Percentiles rank a stretch among this genome's conserved stretches.
Conservation (phyloP, 2,113 vertebrate species). For the Thunnus thynnus region DNA sequence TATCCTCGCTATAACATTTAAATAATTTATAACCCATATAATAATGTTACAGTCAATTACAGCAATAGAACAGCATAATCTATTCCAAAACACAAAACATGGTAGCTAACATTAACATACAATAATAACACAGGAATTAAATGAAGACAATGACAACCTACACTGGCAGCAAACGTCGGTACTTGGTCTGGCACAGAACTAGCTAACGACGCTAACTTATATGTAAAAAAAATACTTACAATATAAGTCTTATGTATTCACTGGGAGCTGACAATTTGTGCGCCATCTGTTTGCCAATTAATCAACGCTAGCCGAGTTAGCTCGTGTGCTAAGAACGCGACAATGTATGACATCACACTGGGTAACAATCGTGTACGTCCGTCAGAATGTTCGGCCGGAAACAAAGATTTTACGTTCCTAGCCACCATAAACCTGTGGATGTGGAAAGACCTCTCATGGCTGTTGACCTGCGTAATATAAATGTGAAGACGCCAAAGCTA, state of each 20-base stretch:
- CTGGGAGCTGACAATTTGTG: neutral
- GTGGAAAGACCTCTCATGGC: no score
- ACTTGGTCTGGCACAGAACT: no score
- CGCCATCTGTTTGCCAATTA: neutral
- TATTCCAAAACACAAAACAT: no score
- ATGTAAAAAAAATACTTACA: slow-evolving; percentile 6
- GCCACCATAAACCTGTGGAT: neutral
- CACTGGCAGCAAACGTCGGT: neutral
- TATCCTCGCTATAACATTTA: no score
- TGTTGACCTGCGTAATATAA: no score
- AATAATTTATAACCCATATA: no score
- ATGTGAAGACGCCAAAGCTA: no score
- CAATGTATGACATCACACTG: neutral
- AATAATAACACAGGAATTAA: neutral
- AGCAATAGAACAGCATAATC: no score
- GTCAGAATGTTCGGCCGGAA: slow-evolving; percentile 22
- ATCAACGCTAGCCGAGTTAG: neutral
- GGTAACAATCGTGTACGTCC: slow-evolving; percentile 6
- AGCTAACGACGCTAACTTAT: neutral
- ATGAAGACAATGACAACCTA: no score
- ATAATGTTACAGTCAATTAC: no score
- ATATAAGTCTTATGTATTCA: neutral
- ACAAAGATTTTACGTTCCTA: slow-evolving; percentile 29
- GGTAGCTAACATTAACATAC: no score
- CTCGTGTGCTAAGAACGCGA: neutral